Base-by-base conservation (phyloP, 1,140 invertebrate genomes). In the Steinernema khuongi region DNA sequence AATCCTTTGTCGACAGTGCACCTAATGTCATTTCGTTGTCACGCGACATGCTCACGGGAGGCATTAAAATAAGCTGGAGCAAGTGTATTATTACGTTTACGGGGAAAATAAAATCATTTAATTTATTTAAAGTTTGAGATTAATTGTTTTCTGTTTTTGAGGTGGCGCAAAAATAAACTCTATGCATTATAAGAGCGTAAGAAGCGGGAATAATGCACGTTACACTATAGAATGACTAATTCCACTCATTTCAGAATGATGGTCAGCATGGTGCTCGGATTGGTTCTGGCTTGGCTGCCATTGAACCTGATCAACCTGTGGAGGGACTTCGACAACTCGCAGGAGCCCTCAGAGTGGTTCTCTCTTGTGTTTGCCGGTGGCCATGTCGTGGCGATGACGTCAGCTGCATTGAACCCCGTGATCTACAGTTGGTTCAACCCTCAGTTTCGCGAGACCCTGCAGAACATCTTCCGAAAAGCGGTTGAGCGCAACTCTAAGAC, bases 371-470 rank as follows among this genome's bases (percentile, higher is more conserved):
- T 88, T 76, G 88, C 88, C 18, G 76, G 87, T 11, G 88, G 87
- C 69, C 88, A 89, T 74, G 82, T 89, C 0, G 81, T 88, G 19
- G 88, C 89, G 17, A 87, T 89, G 88, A 86, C 86, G 1, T 88
- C 88, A 0, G 86, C 88, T 0, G 85, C 86, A 29, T 86, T 86
- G 30, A 89, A 89, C 81, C 88, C 88, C 0, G 81, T 89, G 30
- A 83, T 89, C 44, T 89, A 89, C 81, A 88, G 88, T 1, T 88
- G 88, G 87, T 83, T 89, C 68, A 89, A 89, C 72, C 74, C 74
- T 0, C 75, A 75, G 71, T 85, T 86, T 73, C 73, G 77, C 11
- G 14, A 30, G n/a, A 70, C 36, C 36, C 76, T 78, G 32, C 77
- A 79, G 29, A 70, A 79, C 18, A n/a, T 74, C 14, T 77, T 74